phyloP scores from a whole-genome alignment of 1,140 invertebrate genomes.

The Teleogryllus occipitalis region DNA sequence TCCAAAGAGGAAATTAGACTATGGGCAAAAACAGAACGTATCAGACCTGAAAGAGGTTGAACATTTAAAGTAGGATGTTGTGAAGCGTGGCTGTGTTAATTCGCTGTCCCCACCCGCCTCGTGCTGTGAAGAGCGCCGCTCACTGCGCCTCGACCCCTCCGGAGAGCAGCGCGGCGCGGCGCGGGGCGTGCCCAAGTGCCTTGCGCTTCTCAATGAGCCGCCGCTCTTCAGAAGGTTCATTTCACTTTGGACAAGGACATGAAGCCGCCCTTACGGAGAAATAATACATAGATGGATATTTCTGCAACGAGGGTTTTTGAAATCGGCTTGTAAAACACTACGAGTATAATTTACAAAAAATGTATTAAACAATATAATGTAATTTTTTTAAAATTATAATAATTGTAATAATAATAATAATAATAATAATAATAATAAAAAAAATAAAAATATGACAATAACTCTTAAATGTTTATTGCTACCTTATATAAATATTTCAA shows the following conservation, averaged over 20 bases:
- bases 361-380: background rate
- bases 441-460: no score
- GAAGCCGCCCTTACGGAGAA: background rate
- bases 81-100: no score
- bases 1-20: no score
- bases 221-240: no score
- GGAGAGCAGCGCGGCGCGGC: background rate
- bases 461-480: no score
- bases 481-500: no score
- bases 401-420: conserved; percentile 3
- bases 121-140: background rate
- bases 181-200: background rate
- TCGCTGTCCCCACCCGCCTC: background rate
- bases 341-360: background rate
- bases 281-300: background rate
- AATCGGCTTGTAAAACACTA: background rate
- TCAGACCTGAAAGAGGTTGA: no score
- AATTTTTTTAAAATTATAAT: background rate
- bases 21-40: no score
- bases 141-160: background rate
- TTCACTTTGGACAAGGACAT: no score
- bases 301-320: background rate
- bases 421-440: conserved; percentile 1
- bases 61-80: no score
- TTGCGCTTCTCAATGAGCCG: no score